phyloP scores from a whole-genome alignment of 1,140 invertebrate species.

The Drosophila rhopaloa region DNA sequence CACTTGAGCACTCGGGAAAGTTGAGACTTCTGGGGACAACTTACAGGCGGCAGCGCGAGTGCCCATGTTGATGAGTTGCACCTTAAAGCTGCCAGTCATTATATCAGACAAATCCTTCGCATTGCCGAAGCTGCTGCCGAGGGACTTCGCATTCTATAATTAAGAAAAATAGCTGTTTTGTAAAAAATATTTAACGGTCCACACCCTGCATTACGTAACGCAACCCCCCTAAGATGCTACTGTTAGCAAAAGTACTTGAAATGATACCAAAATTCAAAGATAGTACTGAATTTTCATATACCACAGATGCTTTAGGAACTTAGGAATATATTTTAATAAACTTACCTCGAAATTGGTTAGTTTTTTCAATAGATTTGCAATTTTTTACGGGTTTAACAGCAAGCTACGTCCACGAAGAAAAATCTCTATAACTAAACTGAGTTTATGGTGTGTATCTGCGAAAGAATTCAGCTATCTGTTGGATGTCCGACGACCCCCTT shows the following conservation, averaged over 20 bases:
- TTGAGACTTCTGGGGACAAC: slow-evolving; percentile 83
- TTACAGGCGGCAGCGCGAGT: slow-evolving; percentile 90
- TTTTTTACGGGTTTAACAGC: slow-evolving; percentile 78
- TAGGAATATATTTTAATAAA: slow-evolving; percentile 7
- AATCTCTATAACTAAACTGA: slow-evolving; percentile 80
- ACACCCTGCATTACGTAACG: slow-evolving; percentile 52
- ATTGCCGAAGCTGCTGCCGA: slow-evolving; percentile 84
- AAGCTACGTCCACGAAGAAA: slow-evolving; percentile 75
- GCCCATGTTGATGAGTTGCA: slow-evolving; percentile 90
- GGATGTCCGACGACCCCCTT: slow-evolving; percentile 2
- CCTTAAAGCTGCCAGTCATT: slow-evolving; percentile 86
- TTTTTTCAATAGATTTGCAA: slow-evolving; percentile 85
- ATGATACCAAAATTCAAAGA: slow-evolving; percentile 4
- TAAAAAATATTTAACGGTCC: not conserved
- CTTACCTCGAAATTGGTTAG: slow-evolving; percentile 84
- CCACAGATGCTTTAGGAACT: not conserved
- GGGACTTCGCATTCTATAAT: slow-evolving; percentile 81
- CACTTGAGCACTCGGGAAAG: not conserved
- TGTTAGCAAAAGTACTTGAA: not conserved
- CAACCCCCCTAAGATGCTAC: slow-evolving; percentile 14
- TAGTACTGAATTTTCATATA: slow-evolving; percentile 28
- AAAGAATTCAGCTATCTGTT: slow-evolving; percentile 42
- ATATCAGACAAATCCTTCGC: slow-evolving; percentile 84
- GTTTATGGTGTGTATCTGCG: slow-evolving; percentile 66
- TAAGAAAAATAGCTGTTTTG: slow-evolving; percentile 9